These are phyloP conservation scores for Parnassius smintheus DNA, from an alignment of 2,888 invertebrate species.

Conservation along the genomic window DNA sequence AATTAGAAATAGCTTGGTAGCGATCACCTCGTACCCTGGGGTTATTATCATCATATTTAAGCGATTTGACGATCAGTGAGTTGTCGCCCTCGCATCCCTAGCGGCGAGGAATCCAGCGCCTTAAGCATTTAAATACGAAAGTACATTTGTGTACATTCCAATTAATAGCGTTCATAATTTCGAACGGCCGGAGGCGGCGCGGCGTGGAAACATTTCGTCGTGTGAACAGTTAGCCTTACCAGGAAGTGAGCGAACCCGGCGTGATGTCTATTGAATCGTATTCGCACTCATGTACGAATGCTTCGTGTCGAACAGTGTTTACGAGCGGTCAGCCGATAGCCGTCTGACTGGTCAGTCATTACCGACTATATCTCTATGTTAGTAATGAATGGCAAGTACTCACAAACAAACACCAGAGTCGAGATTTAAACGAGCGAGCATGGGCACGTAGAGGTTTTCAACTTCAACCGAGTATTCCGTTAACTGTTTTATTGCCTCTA, in stretches of 20 bases:
- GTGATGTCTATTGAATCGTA: slow-evolving; percentile 70
- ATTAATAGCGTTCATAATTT: slow-evolving; percentile 48
- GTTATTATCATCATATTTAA: too few species aligned
- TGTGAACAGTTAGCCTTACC: slow-evolving; percentile 52
- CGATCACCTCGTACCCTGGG: too few species aligned
- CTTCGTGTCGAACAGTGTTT: slow-evolving; percentile 70
- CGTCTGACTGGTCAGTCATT: slow-evolving; percentile 66
- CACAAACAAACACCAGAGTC: slow-evolving; percentile 62
- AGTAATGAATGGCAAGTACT: slow-evolving; percentile 74
- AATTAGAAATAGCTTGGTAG: too few species aligned
- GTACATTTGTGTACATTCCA: slow-evolving; percentile 36
- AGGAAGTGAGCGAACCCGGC: slow-evolving; percentile 61
- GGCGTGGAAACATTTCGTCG: slow-evolving; percentile 38
- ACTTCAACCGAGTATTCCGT: slow-evolving; percentile 56
- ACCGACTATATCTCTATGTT: slow-evolving; percentile 74
- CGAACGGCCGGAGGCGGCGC: slow-evolving; percentile 28
- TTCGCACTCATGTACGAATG: slow-evolving; percentile 69
- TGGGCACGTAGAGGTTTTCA: slow-evolving; percentile 63
- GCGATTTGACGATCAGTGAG: background rate
- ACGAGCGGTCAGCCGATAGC: slow-evolving; percentile 75
- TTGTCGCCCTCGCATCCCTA: slow-evolving; percentile 38
- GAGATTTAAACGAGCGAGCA: slow-evolving; percentile 60
- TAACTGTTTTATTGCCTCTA: slow-evolving; percentile 57
- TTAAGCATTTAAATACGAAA: slow-evolving; percentile 55
- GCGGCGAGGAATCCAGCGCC: slow-evolving; percentile 46